phyloP scores from a whole-genome alignment of 2,113 vertebrate species.

The Microcebus ravelobensis region DNA sequence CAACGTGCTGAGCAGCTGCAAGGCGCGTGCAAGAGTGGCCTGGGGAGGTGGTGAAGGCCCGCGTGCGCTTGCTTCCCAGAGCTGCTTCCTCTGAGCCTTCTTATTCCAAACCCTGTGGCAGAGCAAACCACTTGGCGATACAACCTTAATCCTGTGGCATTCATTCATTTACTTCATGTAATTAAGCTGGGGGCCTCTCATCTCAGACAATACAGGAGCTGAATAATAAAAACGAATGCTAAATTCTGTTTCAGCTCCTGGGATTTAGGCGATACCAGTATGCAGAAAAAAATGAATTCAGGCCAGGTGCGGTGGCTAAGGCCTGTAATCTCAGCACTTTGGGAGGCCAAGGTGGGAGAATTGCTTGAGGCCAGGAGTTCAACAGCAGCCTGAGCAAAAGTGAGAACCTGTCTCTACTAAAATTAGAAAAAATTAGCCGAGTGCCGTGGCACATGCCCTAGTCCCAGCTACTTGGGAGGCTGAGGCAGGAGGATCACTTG shows the following conservation, averaged over 20 bases:
- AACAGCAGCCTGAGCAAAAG: too few relatives aligned
- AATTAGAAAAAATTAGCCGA: too few relatives aligned
- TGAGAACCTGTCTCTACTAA: too few relatives aligned
- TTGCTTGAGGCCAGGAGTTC: too few relatives aligned
- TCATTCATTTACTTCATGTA: conserved; percentile 51
- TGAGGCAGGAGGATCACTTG: too few relatives aligned
- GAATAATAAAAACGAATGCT: conserved; percentile 64
- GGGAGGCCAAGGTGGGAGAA: too few relatives aligned
- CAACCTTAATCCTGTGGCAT: conserved; percentile 30
- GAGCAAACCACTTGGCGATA: background rate
- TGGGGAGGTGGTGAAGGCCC: rapidly evolving
- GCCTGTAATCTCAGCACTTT: too few relatives aligned
- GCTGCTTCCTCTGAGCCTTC: background rate
- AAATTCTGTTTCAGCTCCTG: conserved; percentile 67
- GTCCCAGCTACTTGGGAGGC: too few relatives aligned
- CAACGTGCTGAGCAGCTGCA: background rate
- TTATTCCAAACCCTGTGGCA: background rate
- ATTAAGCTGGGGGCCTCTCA: conserved; percentile 65
- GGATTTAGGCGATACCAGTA: conserved; percentile 57
- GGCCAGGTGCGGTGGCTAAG: background rate
- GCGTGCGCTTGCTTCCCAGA: rapidly evolving
- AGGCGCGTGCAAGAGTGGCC: background rate
- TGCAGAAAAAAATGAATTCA: conserved; percentile 67
- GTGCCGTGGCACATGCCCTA: too few relatives aligned
- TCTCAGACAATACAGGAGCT: conserved; percentile 46